A percentile compares a stretch with the other conserved stretches of the same genome.
Evolutionary conservation across 2,113 vertebrate genomes (phyloP).

Genomic region (Lamprotornis superbus): DNA sequence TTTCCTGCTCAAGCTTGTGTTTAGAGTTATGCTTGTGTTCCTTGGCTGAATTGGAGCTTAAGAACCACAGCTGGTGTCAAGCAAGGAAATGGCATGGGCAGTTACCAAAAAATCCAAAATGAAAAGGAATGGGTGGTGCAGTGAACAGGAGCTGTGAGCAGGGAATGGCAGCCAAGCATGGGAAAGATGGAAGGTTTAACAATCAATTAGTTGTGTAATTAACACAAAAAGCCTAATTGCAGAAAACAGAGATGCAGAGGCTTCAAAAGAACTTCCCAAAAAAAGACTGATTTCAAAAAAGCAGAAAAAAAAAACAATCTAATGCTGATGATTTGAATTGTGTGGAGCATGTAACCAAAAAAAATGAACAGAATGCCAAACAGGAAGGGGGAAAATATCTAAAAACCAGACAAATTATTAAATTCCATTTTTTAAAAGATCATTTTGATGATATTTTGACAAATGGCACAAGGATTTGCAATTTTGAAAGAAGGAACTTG

Average conservation of each 20-base stretch:
- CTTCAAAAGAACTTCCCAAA: neutral
- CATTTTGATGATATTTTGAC: neutral
- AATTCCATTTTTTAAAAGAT: neutral
- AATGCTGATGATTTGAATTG: neutral
- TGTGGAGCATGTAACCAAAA: neutral
- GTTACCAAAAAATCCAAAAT: neutral
- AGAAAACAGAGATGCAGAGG: neutral
- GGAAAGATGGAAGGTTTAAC: neutral
- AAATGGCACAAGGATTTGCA: neutral
- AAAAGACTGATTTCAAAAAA: neutral
- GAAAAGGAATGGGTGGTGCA: neutral
- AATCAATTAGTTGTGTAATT: neutral
- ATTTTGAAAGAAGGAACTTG: neutral
- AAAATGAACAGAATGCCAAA: neutral
- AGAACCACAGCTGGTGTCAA: neutral
- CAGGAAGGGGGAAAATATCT: neutral
- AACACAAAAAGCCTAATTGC: neutral
- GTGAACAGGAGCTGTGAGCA: neutral
- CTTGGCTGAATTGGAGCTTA: neutral
- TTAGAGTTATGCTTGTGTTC: neutral
- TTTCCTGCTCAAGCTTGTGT: neutral
- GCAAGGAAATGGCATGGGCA: neutral
- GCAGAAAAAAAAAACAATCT: neutral
- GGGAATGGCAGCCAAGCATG: neutral
- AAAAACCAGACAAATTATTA: fast-evolving